Evolutionary conservation across 2,888 invertebrate species (phyloP), one percentile per base, ranked within the genome.

Genomic region (Drosophila phalerata): DNA sequence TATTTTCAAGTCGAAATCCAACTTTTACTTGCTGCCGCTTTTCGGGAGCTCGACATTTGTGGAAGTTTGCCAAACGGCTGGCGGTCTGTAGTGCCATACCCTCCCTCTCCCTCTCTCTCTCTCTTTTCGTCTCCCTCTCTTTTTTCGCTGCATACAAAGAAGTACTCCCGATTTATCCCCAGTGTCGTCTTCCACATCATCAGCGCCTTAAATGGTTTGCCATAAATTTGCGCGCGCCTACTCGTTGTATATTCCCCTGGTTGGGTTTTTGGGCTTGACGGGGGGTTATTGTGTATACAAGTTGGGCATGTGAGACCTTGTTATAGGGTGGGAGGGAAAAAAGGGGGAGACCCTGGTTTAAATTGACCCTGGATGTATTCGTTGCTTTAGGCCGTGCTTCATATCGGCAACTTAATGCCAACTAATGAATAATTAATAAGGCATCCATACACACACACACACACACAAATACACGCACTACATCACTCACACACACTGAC

Each of bases 391-490:
- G 69, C 66, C 68, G 57, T 62, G 73, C 68, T 67, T 43, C 75
- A 65, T 73, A 84, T 80, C 73, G 81, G 71, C 81, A 80, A 85
- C 77, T 85, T 79, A 86, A 85, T 83, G 79, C 87, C 72, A 88
- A 89, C 87, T 88, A 89, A 89, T 90, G 90, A 89, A 89, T 89
- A 90, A 89, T 90, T 89, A 89, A 89, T 90, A 86, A 90, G 89
- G 83, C 71, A 66, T 63, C 73, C 73, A 72, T 57, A 72, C 61
- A 30, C 49, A 64, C 52, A 37, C 38, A 56, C 49, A 60, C 42
- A 67, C 11, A 22, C 17, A 30, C 34, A 55, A 30, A 37, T 34
- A 56, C 48, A 60, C 42, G 64, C 11, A 22, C 22, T 22, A 30
- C 51, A 32, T 17, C 63, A 61, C 56, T 43, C 38, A 28, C 55